phyloP scores from a whole-genome alignment of 2,888 invertebrate species.

The Tetramorium bicarinatum region DNA sequence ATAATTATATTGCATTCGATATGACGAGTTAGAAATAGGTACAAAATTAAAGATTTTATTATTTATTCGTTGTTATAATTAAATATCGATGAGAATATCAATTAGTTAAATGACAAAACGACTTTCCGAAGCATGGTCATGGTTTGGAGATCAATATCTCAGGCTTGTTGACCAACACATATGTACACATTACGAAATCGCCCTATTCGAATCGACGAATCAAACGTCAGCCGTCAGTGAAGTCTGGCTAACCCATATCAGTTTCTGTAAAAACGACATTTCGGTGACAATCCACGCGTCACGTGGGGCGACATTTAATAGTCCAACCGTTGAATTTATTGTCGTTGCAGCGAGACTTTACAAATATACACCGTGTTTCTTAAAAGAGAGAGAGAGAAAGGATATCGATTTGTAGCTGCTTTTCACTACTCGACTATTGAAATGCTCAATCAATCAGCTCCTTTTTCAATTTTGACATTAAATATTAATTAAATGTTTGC shows the following conservation, averaged over 20 bases:
- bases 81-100: not conserved
- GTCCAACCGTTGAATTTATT: constrained; percentile 16
- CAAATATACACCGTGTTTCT: not conserved
- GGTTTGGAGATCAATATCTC: not conserved
- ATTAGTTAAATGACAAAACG: constrained; percentile 3
- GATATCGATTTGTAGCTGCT: not conserved
- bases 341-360: not conserved
- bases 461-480: not conserved
- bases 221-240: constrained; percentile 8
- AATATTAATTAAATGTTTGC: not conserved
- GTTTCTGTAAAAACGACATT: constrained; percentile 25
- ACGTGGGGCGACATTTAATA: constrained; percentile 5
- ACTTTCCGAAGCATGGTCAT: not conserved
- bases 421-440: not conserved
- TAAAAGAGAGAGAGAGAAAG: too few relatives aligned
- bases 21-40: not conserved
- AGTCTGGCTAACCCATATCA: not conserved
- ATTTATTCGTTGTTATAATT: not conserved
- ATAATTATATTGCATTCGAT: not conserved
- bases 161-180: not conserved
- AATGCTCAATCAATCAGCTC: not conserved
- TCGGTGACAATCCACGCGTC: not conserved
- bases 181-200: not conserved
- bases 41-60: not conserved
- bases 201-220: constrained; percentile 13